Evolutionary conservation across 2,797 vertebrate genomes (phyloP), one percentile per base, ranked within the genome.

Genomic region (Xyrichtys novacula): DNA sequence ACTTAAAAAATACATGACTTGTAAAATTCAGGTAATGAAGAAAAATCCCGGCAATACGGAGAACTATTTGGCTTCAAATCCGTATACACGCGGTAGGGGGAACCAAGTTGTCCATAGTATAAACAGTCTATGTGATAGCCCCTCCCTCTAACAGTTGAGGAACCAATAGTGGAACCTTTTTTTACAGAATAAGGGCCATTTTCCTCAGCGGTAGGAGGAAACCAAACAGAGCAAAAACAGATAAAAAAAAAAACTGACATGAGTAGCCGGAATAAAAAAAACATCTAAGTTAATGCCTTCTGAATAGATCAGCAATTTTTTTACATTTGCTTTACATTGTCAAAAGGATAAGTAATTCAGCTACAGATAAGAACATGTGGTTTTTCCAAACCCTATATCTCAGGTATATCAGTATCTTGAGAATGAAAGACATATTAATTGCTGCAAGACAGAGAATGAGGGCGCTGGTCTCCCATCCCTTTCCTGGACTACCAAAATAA

Each of bases 401-500:
- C 22, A 0, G 20, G 20, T 23, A 5, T 23, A 20, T 44, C 11
- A 12, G 9, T 25, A 12, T 34, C n/a, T 19, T 26, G 23, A 25
- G 42, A 53, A 7, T 32, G 25, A 28, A 63, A 47, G n/a, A 23
- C n/a, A 8, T 44, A 61, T 53, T 43, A 40, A 57, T 36, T 46
- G 66, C 36, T 76, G 46, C 20, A 53, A 34, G 56, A 66, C 69
- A 59, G 4, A 44, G 46, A 56, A 38, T 20, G 56, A 25, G 78
- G 80, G 85, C 38, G 78, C 76, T 48, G 71, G 76, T 71, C 74
- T 50, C 54, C 75, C 85, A 88, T 87, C 89, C 81, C 74, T 80
- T 91, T 92, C 88, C 90, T 90, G 87, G 28, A 81, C 69, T 60
- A 76, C 75, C 36, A 83, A 90, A 89, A 88, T 88, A 85, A 85